Evolutionary conservation across 1,140 invertebrate species (phyloP).

Genomic region (Leptinotarsa defecta): DNA sequence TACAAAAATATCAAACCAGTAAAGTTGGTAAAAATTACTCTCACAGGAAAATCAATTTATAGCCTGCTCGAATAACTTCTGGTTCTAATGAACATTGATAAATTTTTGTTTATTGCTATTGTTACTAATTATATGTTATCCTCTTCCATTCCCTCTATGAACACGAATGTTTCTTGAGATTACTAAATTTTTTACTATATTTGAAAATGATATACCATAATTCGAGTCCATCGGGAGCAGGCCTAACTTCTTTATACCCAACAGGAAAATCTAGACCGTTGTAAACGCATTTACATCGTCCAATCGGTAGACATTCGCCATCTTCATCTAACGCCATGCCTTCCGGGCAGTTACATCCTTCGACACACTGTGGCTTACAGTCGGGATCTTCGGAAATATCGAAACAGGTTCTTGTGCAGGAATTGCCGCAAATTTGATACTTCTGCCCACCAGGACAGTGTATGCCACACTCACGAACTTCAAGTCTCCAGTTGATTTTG

Average conservation of each 20-base stretch:
- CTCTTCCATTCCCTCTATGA: neutral
- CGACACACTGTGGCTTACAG: constrained; percentile 74
- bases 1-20: too few species aligned
- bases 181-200: too few species aligned
- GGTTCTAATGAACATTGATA: neutral
- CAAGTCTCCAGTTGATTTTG: constrained; percentile 74
- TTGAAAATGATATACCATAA: constrained; percentile 64
- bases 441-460: constrained; percentile 78
- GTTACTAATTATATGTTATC: too few species aligned
- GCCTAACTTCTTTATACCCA: constrained; percentile 74
- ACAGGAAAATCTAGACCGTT: constrained; percentile 73
- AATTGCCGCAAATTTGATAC: constrained; percentile 79
- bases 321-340: constrained; percentile 69
- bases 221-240: constrained; percentile 67
- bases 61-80: too few species aligned
- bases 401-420: constrained; percentile 72
- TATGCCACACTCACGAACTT: constrained; percentile 79
- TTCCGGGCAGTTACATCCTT: constrained; percentile 84
- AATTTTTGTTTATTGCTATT: neutral
- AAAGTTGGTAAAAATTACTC: too few species aligned
- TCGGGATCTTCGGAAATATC: constrained; percentile 62
- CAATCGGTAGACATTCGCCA: constrained; percentile 76
- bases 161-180: neutral
- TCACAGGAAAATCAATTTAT: too few species aligned
- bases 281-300: constrained; percentile 76